These are phyloP conservation scores for Drosophila infuscata DNA, from an alignment of 2,888 invertebrate species.

Conservation along the genomic window DNA sequence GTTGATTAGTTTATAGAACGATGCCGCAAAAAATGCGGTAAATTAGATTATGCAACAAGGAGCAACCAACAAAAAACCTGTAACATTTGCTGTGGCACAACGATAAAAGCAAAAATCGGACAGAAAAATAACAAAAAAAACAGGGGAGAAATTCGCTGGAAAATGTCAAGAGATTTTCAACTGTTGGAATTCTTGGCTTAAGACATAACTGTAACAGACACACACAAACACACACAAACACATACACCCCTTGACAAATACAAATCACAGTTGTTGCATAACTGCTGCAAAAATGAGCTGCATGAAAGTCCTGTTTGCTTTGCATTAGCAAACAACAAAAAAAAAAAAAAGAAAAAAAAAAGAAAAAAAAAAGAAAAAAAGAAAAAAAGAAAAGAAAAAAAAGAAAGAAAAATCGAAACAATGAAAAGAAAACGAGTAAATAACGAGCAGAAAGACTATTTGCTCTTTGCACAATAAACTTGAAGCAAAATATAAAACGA, in stretches of 20 bases:
- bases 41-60: constrained; percentile 29
- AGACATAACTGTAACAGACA: constrained; percentile 44
- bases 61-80: constrained; percentile 1
- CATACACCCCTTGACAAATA: not conserved
- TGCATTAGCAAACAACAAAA: constrained; percentile 26
- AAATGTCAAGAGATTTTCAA: constrained; percentile 40
- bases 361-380: constrained; percentile 29
- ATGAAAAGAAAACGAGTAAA: not conserved
- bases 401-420: not conserved
- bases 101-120: constrained; percentile 20
- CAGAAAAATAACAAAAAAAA: constrained; percentile 2
- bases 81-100: constrained; percentile 4
- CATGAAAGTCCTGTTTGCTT: constrained; percentile 37
- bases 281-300: constrained; percentile 62
- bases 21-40: not conserved
- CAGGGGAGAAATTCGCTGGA: constrained; percentile 3
- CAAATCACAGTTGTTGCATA: constrained; percentile 75
- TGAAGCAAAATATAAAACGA: not conserved
- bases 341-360: constrained; percentile 9
- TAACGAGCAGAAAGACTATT: constrained; percentile 2
- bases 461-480: constrained; percentile 22
- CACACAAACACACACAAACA: not conserved
- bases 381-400: too few relatives aligned
- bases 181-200: constrained; percentile 52
- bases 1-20: constrained; percentile 31